These are phyloP conservation scores for Hydractinia symbiolongicarpus DNA, from an alignment of 30 jellyfish, hydroid and myxozoan genomes.

Conservation along the genomic window DNA sequence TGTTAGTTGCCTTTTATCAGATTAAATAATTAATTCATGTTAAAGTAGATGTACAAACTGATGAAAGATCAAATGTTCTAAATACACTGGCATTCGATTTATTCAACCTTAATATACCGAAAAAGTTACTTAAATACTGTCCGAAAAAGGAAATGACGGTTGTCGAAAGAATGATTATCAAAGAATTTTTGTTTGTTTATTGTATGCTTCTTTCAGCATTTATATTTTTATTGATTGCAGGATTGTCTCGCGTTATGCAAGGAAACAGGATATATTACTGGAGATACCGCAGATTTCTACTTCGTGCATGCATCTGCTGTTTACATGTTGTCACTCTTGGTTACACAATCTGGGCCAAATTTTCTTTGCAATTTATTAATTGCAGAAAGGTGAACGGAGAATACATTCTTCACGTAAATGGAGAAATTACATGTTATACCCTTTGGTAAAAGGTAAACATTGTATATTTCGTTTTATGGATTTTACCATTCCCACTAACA, in stretches of 20 bases:
- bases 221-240: background rate
- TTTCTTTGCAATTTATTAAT: background rate
- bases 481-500: constrained; percentile 9
- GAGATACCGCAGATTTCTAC: too few relatives aligned
- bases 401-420: background rate
- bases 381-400: background rate
- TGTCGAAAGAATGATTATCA: background rate
- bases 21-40: background rate
- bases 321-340: background rate
- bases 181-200: background rate
- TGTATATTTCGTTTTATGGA: background rate
- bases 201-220: background rate
- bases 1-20: background rate
- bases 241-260: too few relatives aligned
- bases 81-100: background rate
- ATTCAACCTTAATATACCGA: background rate
- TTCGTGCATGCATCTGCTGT: background rate
- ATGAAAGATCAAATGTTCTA: background rate
- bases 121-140: background rate
- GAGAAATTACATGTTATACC: background rate
- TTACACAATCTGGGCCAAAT: background rate
- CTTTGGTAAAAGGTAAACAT: background rate
- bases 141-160: background rate
- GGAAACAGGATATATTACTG: too few relatives aligned
- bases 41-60: background rate